Percentiles rank a stretch among this genome's conserved stretches.
These are phyloP conservation scores for Crossocerus cetratus DNA, from an alignment of 2,888 invertebrate species.

Conservation along the genomic window DNA sequence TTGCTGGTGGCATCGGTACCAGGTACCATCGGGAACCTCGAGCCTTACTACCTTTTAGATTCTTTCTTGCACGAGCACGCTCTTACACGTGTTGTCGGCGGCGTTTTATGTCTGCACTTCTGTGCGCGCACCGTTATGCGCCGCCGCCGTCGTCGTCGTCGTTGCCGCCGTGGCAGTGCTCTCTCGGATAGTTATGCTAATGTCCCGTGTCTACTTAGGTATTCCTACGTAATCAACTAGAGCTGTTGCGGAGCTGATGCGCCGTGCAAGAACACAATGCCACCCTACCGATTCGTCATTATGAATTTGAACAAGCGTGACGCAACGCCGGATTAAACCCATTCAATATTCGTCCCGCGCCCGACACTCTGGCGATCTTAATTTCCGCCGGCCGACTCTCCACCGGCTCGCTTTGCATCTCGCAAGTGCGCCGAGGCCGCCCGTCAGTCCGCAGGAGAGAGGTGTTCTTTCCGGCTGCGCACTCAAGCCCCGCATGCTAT, in stretches of 20 bases:
- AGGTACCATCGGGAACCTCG: slow-evolving; percentile 45
- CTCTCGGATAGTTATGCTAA: slow-evolving; percentile 70
- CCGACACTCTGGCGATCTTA: slow-evolving; percentile 51
- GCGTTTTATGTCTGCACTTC: slow-evolving; percentile 49
- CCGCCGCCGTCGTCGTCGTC: too few species aligned
- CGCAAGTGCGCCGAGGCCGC: not conserved
- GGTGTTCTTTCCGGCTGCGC: not conserved
- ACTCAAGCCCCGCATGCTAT: slow-evolving; percentile 11
- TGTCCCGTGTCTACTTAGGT: slow-evolving; percentile 53
- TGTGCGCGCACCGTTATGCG: slow-evolving; percentile 29
- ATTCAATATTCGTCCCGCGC: slow-evolving; percentile 57
- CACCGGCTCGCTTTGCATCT: not conserved
- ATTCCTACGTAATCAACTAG: slow-evolving; percentile 22
- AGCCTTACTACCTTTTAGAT: slow-evolving; percentile 33
- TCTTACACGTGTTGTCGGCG: slow-evolving; percentile 55
- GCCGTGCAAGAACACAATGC: slow-evolving; percentile 62
- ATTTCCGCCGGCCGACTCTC: slow-evolving; percentile 35
- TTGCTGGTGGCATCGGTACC: too few species aligned
- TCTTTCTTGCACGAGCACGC: slow-evolving; percentile 31
- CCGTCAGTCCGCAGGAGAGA: not conserved
- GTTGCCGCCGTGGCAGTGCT: slow-evolving; percentile 17
- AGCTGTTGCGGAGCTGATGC: slow-evolving; percentile 39
- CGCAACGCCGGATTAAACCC: slow-evolving; percentile 66
- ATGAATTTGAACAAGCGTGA: slow-evolving; percentile 64
- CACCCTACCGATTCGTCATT: slow-evolving; percentile 68